phyloP scores from a whole-genome alignment of 1,140 invertebrate species.

The Saccostrea cuccullata region DNA sequence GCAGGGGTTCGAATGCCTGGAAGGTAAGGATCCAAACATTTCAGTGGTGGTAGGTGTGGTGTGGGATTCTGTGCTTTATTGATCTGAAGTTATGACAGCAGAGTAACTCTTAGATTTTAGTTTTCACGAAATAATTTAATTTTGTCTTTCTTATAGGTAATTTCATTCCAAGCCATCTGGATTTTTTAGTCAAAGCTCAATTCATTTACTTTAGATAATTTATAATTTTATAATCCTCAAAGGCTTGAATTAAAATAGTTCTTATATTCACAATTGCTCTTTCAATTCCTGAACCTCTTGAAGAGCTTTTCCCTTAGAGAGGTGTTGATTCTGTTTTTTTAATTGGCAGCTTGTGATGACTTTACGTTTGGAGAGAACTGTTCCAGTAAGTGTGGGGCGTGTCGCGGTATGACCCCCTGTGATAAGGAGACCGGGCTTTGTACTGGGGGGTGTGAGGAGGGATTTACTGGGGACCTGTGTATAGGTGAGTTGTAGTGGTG shows the following conservation, averaged over 20 bases:
- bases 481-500: conserved; percentile 47
- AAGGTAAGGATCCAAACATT: conserved; percentile 27
- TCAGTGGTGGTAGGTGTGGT: too few relatives aligned
- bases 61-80: too few relatives aligned
- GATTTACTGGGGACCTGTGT: conserved; percentile 55
- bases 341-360: conserved; percentile 55
- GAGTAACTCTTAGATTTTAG: too few relatives aligned
- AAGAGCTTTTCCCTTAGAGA: not conserved
- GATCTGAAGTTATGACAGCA: too few relatives aligned
- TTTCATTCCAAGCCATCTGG: too few relatives aligned
- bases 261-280: not conserved
- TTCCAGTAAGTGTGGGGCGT: conserved; percentile 56
- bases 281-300: not conserved
- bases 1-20: conserved; percentile 38
- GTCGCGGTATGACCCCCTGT: conserved; percentile 50
- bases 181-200: too few relatives aligned
- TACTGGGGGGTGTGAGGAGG: conserved; percentile 56
- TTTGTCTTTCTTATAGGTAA: too few relatives aligned
- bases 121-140: too few relatives aligned
- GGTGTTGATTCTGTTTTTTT: not conserved
- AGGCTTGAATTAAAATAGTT: too few relatives aligned
- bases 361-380: conserved; percentile 61
- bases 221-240: too few relatives aligned
- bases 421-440: conserved; percentile 54
- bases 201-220: too few relatives aligned